phyloP scores from a whole-genome alignment of 2,888 invertebrate genomes.

The Kuschelorhynchus macadamiae region DNA sequence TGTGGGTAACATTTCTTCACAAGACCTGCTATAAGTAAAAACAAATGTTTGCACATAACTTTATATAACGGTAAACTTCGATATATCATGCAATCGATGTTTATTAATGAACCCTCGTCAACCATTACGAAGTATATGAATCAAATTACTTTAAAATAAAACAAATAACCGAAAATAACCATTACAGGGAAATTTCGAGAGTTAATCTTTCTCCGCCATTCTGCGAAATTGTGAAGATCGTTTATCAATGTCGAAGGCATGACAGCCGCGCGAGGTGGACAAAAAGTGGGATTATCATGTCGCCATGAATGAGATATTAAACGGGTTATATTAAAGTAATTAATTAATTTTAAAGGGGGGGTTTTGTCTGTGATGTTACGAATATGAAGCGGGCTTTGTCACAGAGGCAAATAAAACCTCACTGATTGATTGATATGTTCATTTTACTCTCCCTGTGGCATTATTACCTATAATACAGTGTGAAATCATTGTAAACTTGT shows the following conservation, averaged over 20 bases:
- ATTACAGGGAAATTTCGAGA: conserved; percentile 10
- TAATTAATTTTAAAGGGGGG: conserved; percentile 38
- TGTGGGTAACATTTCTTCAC: too few species aligned
- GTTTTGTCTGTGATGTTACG: conserved; percentile 19
- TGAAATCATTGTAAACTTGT: too few species aligned
- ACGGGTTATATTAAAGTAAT: conserved; percentile 40
- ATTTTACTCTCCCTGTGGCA: too few species aligned
- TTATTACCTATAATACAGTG: too few species aligned
- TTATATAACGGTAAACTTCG: too few species aligned
- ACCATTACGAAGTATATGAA: not conserved
- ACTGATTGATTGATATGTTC: too few species aligned
- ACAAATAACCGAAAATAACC: not conserved
- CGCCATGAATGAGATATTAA: conserved; percentile 47
- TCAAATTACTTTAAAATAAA: not conserved
- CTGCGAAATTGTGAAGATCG: conserved; percentile 16
- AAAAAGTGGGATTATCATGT: conserved; percentile 47
- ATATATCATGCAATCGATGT: too few species aligned
- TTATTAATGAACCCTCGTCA: not conserved
- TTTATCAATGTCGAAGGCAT: conserved; percentile 39
- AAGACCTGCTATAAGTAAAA: too few species aligned
- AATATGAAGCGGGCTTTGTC: too few species aligned
- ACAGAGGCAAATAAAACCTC: too few species aligned
- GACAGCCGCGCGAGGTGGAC: conserved; percentile 21
- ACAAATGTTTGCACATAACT: too few species aligned
- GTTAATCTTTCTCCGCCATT: conserved; percentile 30